phyloP scores from a whole-genome alignment of 2,113 vertebrate species.

The Bujurquina vittata region DNA sequence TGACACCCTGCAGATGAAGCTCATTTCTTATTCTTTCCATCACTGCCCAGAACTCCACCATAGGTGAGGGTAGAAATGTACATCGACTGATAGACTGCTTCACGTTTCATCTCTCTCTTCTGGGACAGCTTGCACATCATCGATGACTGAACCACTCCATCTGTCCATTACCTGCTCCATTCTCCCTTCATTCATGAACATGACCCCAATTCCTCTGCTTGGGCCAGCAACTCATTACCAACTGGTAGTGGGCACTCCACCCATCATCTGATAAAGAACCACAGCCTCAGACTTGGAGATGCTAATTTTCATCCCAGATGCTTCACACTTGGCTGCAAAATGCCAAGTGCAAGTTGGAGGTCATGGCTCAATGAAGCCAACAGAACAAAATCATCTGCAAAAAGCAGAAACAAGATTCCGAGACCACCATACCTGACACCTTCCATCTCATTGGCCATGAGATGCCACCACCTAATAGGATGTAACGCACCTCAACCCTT shows the following conservation, averaged over 20 bases:
- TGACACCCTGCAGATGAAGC: not conserved
- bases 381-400: not conserved
- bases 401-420: not conserved
- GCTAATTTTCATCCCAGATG: not conserved
- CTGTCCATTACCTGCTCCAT: not conserved
- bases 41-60: not conserved
- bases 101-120: not conserved
- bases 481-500: not conserved
- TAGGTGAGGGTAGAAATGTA: not conserved
- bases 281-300: not conserved
- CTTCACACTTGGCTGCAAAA: not conserved
- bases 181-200: not conserved
- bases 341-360: not conserved
- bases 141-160: not conserved
- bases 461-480: fast-evolving
- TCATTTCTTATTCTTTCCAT: not conserved
- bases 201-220: not conserved
- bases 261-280: not conserved
- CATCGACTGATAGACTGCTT: not conserved
- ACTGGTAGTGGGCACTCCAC: not conserved
- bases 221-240: not conserved
- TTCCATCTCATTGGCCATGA: not conserved
- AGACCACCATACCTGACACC: fast-evolving
- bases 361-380: not conserved
- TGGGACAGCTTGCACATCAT: not conserved